Conservation (phyloP, 1,140 invertebrate genomes). For the Heliothis subflexa region DNA sequence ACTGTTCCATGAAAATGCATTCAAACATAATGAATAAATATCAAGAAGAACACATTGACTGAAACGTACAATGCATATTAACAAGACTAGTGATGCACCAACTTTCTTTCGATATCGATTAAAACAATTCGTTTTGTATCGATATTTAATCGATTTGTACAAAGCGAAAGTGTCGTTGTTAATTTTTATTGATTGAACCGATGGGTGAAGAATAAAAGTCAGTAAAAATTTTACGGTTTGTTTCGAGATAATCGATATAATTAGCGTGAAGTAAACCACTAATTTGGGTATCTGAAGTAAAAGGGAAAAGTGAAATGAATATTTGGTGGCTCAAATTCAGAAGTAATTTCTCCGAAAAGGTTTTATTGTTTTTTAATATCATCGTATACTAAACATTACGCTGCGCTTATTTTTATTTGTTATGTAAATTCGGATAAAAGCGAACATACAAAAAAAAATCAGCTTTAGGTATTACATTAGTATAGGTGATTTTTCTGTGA, state of each 20-base stretch:
- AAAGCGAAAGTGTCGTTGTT: slow-evolving; percentile 16
- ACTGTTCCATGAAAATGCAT: neutral
- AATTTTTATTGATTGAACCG: slow-evolving; percentile 27
- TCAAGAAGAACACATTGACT: slow-evolving; percentile 44
- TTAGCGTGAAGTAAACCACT: slow-evolving; percentile 3
- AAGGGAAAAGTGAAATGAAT: slow-evolving; percentile 11
- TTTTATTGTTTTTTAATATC: too few species aligned
- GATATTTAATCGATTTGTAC: slow-evolving; percentile 21
- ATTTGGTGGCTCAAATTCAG: neutral
- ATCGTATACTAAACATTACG: too few species aligned
- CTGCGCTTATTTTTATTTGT: too few species aligned
- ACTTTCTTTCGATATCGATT: slow-evolving; percentile 5
- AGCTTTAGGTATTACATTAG: too few species aligned
- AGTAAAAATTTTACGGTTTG: slow-evolving; percentile 28
- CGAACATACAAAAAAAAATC: too few species aligned
- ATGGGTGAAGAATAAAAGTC: slow-evolving; percentile 13
- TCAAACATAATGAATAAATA: slow-evolving; percentile 49
- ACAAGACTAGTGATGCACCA: slow-evolving; percentile 33
- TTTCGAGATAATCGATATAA: neutral
- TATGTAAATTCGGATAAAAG: too few species aligned
- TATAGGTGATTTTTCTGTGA: too few species aligned
- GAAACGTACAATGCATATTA: slow-evolving; percentile 28
- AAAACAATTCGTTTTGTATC: neutral
- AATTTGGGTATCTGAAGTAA: neutral
- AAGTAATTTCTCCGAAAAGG: neutral